Evolutionary conservation across 2,113 vertebrate genomes (phyloP), one percentile per base, ranked within the genome.

Genomic region (Ceyx margarethae): DNA sequence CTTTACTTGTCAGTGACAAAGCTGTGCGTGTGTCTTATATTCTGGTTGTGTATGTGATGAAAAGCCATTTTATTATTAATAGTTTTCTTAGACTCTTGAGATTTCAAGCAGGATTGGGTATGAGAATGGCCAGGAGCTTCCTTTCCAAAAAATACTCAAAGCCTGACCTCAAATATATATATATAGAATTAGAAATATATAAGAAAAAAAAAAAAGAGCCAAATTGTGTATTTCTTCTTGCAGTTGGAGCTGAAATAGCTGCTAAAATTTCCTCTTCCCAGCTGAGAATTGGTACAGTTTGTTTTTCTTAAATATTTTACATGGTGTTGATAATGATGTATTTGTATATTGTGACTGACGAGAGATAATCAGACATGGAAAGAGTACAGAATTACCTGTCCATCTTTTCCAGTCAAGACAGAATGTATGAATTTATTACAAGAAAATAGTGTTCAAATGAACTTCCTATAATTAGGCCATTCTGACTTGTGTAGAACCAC

Each of bases 341-440:
- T 96, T 97, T 96, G 91, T 96, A 94, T 95, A 95, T 96, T 82
- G 94, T 96, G 93, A 56, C 83, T 92, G 94, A 95, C 81, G 92
- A 94, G 87, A 94, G 95, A 96, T 91, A 95, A 96, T 96, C 95
- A 94, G 94, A 91, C 81, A 26, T 91, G 89, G 57, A 68, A 89
- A 87, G 58, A 87, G 62, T 58, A 91, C 91, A 93, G 93, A 85
- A 87, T 75, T 76, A 80, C 62, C 94, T 96, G 96, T 93, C 50
- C 90, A 85, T 87, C 91, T 78, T 90, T 90, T 23, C 89, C 89
- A 67, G 89, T 92, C 94, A 90, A 93, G 46, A 93, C 86, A 82
- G 96, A 97, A 97, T 97, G 95, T 97, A 96, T 95, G 95, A 94
- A 80, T 97, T 96, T 96, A 95, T 94, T 94, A 93, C 64, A 81